Percentiles rank a stretch among this genome's conserved stretches.
Conservation (phyloP, 35 echinoderm and acorn worm species). For the Apostichopus japonicus region DNA sequence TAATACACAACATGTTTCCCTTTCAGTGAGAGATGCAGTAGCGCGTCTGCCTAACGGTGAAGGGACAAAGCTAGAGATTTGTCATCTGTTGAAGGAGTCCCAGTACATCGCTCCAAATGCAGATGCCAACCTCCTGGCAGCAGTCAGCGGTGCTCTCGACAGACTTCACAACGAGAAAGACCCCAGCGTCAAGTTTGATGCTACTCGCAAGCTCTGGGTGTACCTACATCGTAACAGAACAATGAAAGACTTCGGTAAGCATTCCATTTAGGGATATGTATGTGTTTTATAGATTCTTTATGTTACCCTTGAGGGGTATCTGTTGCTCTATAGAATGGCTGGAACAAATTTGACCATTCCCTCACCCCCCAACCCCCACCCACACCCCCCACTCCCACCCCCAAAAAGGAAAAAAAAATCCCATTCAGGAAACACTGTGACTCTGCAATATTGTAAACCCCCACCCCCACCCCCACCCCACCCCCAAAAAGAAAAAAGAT, state of each 20-base stretch:
- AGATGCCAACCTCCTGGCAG: conserved; percentile 82
- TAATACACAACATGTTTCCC: background rate
- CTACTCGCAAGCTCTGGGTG: conserved; percentile 84
- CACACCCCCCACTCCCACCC: no score
- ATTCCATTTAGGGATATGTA: no score
- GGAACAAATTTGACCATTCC: no score
- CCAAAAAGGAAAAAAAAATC: no score
- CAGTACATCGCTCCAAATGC: conserved; percentile 72
- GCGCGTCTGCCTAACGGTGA: conserved; percentile 92
- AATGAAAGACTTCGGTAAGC: conserved; percentile 88
- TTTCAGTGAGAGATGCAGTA: conserved; percentile 89
- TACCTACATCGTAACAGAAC: conserved; percentile 81
- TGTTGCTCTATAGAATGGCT: no score
- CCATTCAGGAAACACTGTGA: no score
- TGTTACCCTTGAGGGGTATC: no score
- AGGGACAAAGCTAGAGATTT: conserved; percentile 83
- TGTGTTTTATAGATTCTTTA: no score
- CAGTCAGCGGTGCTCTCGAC: conserved; percentile 93
- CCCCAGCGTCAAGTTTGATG: conserved; percentile 94
- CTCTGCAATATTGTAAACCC: no score
- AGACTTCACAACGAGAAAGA: conserved; percentile 97
- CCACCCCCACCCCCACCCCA: no score
- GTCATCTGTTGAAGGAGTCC: conserved; percentile 92
- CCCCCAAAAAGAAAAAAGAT: no score
- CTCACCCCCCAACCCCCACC: no score